phyloP scores from a whole-genome alignment of 2,888 invertebrate genomes.

The Limnephilus auricula region DNA sequence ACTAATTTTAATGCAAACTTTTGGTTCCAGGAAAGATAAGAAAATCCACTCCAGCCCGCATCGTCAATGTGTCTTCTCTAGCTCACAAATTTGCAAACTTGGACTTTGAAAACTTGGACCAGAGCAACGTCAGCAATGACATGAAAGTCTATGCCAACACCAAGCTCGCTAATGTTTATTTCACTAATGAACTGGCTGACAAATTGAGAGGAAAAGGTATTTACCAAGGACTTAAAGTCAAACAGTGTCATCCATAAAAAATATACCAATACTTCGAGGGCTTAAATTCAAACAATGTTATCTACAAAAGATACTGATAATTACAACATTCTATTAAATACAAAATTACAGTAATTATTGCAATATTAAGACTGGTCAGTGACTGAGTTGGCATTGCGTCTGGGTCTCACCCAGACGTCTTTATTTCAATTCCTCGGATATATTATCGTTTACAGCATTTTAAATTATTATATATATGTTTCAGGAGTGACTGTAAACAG shows the following conservation, averaged over 20 bases:
- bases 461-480: background rate
- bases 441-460: too few relatives aligned
- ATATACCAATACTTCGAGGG: too few relatives aligned
- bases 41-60: slow-evolving; percentile 79
- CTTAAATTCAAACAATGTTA: too few relatives aligned
- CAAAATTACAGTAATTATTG: too few relatives aligned
- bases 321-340: too few relatives aligned
- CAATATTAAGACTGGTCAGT: too few relatives aligned
- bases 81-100: slow-evolving; percentile 77
- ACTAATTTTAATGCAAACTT: background rate
- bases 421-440: too few relatives aligned
- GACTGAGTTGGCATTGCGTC: too few relatives aligned
- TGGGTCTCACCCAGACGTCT: too few relatives aligned
- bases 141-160: slow-evolving; percentile 46
- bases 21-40: slow-evolving; percentile 50
- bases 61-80: slow-evolving; percentile 81
- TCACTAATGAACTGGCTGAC: slow-evolving; percentile 49
- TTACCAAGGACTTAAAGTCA: background rate
- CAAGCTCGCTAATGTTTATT: slow-evolving; percentile 55
- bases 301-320: too few relatives aligned
- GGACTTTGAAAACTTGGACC: slow-evolving; percentile 72
- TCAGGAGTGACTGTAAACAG: slow-evolving; percentile 82
- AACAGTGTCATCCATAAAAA: too few relatives aligned
- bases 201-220: slow-evolving; percentile 56
- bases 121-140: slow-evolving; percentile 72